These are phyloP conservation scores for Danio albolineatus DNA, from an alignment of 2,797 vertebrate genomes.

Conservation along the genomic window DNA sequence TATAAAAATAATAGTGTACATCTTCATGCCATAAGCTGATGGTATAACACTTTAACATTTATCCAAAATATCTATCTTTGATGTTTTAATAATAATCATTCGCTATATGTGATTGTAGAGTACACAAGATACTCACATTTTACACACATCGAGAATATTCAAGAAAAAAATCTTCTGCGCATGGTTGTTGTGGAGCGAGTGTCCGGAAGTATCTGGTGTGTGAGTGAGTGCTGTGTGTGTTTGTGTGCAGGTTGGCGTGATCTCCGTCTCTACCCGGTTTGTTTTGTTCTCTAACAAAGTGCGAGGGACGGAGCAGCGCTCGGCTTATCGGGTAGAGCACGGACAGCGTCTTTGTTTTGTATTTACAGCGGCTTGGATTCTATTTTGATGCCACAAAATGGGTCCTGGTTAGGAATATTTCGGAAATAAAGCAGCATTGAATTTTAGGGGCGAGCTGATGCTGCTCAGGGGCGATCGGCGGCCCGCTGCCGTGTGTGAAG, in stretches of 20 bases:
- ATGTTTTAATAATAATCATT: background rate
- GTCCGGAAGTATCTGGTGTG: slow-evolving; percentile 38
- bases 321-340: slow-evolving; percentile 54
- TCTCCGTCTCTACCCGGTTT: slow-evolving; percentile 53
- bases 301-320: slow-evolving; percentile 44
- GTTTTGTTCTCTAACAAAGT: slow-evolving; percentile 70
- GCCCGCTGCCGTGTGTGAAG: slow-evolving; percentile 70
- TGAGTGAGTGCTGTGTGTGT: background rate
- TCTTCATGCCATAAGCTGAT: too few species aligned
- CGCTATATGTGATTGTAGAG: background rate
- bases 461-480: slow-evolving; percentile 63
- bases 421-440: slow-evolving; percentile 67
- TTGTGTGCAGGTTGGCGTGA: slow-evolving; percentile 40
- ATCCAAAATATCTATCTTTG: background rate
- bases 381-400: slow-evolving; percentile 66
- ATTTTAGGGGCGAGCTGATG: slow-evolving; percentile 54
- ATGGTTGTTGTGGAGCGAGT: background rate
- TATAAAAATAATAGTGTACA: too few species aligned
- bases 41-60: background rate
- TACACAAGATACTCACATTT: background rate
- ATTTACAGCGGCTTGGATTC: background rate
- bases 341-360: background rate
- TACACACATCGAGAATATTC: background rate
- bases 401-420: slow-evolving; percentile 76
- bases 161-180: background rate